A percentile compares a stretch with the other conserved stretches of the same genome.
Evolutionary conservation across 2,888 invertebrate species (phyloP).

Genomic region (Hyposoter dolosus): DNA sequence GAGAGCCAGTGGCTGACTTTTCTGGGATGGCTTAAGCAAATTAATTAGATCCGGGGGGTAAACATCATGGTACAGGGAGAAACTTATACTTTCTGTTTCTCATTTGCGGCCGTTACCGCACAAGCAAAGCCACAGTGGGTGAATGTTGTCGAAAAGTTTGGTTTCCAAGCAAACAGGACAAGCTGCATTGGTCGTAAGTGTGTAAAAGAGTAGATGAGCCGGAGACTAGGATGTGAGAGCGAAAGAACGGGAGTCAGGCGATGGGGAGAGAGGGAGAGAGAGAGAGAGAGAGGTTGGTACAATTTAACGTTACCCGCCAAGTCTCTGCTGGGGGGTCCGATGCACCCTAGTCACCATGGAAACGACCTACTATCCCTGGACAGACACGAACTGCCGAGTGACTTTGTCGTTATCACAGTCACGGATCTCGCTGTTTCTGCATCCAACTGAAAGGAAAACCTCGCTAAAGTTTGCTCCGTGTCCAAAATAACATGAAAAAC

Average conservation of each 20-base stretch:
- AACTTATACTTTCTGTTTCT: slow-evolving; percentile 9
- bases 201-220: slow-evolving; percentile 44
- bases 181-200: slow-evolving; percentile 49
- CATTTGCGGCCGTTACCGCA: background rate
- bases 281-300: slow-evolving; percentile 71
- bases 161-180: slow-evolving; percentile 34
- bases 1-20: background rate
- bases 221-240: slow-evolving; percentile 37
- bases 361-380: slow-evolving; percentile 85
- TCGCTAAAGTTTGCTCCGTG: background rate
- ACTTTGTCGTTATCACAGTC: slow-evolving; percentile 51
- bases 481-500: background rate
- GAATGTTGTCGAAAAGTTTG: slow-evolving; percentile 51
- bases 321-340: slow-evolving; percentile 75
- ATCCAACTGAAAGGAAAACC: background rate
- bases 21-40: slow-evolving; percentile 10
- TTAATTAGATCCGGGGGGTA: background rate
- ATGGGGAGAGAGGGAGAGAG: slow-evolving; percentile 30
- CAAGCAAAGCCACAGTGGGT: slow-evolving; percentile 5
- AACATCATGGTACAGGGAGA: slow-evolving; percentile 3
- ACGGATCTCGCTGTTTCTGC: slow-evolving; percentile 43
- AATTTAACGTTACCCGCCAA: slow-evolving; percentile 76
- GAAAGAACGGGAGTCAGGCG: slow-evolving; percentile 32
- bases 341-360: slow-evolving; percentile 83
- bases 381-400: slow-evolving; percentile 75